These are phyloP conservation scores for Clarias fuscus DNA, from an alignment of 2,797 vertebrate species.

Conservation along the genomic window DNA sequence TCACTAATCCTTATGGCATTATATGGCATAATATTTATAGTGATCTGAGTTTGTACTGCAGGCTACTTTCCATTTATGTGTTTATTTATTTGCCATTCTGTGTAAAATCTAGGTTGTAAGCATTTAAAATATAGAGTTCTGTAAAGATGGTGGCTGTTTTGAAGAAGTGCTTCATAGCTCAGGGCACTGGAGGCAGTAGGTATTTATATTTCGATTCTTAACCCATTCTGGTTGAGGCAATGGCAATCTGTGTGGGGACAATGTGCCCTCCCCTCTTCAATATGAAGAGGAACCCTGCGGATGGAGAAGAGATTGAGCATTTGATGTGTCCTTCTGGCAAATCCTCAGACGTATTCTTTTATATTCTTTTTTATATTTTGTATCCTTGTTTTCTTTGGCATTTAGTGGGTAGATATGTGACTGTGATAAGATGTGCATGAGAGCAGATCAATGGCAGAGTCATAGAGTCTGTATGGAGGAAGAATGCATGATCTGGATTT, in stretches of 20 bases:
- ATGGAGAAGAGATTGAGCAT: neutral
- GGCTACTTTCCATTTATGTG: neutral
- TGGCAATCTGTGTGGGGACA: neutral
- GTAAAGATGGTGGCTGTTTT: neutral
- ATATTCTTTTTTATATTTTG: neutral
- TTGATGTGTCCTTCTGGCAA: neutral
- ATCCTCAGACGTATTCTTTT: neutral
- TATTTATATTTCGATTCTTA: neutral
- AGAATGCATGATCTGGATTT: neutral
- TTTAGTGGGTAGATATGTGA: neutral
- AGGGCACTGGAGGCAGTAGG: neutral
- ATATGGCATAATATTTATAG: neutral
- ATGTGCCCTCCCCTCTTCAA: neutral
- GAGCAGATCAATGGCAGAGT: neutral
- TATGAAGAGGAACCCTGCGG: neutral
- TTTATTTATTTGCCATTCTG: neutral
- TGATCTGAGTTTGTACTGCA: neutral
- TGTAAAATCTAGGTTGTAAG: neutral
- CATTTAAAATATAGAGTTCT: neutral
- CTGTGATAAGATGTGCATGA: neutral
- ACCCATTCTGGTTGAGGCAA: neutral
- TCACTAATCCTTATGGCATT: neutral
- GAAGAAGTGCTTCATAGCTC: neutral
- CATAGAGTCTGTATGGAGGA: neutral
- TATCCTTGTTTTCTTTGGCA: neutral